phyloP scores from a whole-genome alignment of 1,140 invertebrate species.

The Drosophila pectinifera region DNA sequence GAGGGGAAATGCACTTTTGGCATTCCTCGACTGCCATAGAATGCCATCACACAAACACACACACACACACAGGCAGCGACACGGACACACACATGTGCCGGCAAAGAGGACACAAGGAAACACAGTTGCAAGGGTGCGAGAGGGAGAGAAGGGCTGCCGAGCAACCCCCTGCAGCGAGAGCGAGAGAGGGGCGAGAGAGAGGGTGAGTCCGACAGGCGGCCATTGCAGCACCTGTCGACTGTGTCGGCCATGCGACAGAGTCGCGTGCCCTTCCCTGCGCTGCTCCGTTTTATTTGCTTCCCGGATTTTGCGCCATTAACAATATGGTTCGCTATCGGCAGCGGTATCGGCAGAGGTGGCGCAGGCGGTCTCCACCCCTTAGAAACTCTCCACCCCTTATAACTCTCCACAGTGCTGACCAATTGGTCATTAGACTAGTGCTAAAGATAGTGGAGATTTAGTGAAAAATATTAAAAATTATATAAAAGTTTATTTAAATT shows the following conservation, averaged over 20 bases:
- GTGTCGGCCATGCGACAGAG: slow-evolving; percentile 70
- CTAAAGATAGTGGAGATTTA: neutral
- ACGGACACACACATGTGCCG: slow-evolving; percentile 25
- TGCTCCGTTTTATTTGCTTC: slow-evolving; percentile 42
- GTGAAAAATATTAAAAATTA: too few relatives aligned
- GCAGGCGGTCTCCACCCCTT: slow-evolving; percentile 13
- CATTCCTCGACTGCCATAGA: slow-evolving; percentile 74
- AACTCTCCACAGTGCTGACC: neutral
- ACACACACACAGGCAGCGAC: slow-evolving; percentile 22
- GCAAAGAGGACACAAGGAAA: slow-evolving; percentile 56
- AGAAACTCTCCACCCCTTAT: too few relatives aligned
- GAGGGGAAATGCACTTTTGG: slow-evolving; percentile 72
- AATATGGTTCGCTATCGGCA: slow-evolving; percentile 65
- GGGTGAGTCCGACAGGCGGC: slow-evolving; percentile 52
- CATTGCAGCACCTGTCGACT: slow-evolving; percentile 79
- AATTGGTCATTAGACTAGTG: neutral
- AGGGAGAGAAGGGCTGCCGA: slow-evolving; percentile 24
- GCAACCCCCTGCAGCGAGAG: slow-evolving; percentile 30
- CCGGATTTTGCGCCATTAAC: slow-evolving; percentile 81
- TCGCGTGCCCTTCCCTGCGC: slow-evolving; percentile 42
- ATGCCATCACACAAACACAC: slow-evolving; percentile 59
- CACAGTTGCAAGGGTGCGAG: slow-evolving; percentile 57
- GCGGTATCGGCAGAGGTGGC: neutral
- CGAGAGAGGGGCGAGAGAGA: slow-evolving; percentile 15
- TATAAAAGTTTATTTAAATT: too few relatives aligned